Evolutionary conservation across 2,797 vertebrate species (phyloP).

Genomic region (Etheostoma perlongum): DNA sequence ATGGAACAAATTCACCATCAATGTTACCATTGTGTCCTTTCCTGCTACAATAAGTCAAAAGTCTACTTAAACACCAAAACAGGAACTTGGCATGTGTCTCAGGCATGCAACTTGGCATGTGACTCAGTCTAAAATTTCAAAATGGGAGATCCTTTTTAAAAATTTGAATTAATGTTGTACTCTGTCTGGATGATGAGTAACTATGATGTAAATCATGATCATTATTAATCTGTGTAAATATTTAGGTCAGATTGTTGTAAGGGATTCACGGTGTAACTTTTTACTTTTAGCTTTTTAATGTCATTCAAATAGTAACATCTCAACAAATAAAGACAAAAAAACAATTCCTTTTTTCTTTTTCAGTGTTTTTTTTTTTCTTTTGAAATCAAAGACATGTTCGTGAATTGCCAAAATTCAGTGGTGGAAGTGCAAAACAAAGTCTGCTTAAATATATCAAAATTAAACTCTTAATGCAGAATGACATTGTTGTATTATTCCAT

Average conservation of each 20-base stretch:
- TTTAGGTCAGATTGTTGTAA: background rate
- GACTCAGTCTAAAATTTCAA: background rate
- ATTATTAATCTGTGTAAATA: constrained; percentile 11
- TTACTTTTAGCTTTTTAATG: background rate
- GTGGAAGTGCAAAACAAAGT: background rate
- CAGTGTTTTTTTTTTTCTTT: background rate
- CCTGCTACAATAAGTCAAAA: background rate
- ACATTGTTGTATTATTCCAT: background rate
- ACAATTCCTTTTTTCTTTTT: background rate
- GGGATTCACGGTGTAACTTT: background rate
- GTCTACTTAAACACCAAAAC: background rate
- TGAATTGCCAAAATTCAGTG: background rate
- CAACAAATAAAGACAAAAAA: background rate
- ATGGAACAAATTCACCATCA: background rate
- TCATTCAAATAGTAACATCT: background rate
- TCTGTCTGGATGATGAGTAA: background rate
- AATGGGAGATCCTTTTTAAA: background rate
- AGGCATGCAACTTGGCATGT: no score
- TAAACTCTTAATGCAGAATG: background rate
- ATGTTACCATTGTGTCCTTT: background rate
- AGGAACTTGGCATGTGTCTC: background rate
- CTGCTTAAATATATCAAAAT: background rate
- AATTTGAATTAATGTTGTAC: background rate
- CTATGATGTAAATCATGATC: background rate
- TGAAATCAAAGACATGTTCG: background rate